phyloP scores from a whole-genome alignment of 2,888 invertebrate genomes.

The Serripes groenlandicus region DNA sequence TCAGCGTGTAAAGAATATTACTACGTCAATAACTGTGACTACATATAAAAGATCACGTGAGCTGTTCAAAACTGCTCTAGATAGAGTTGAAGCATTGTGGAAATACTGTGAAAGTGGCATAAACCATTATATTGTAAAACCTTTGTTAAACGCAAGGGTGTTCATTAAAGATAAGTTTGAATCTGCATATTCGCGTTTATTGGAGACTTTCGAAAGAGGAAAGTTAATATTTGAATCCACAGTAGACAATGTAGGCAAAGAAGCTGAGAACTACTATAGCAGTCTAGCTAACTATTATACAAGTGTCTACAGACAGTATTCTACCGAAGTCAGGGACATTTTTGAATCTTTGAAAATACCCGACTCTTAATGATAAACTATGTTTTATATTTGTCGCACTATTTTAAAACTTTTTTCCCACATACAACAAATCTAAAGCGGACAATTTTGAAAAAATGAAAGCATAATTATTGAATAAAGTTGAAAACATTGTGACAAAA shows the following conservation, averaged over 20 bases:
- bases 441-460: too few relatives aligned
- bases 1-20: slow-evolving; percentile 55
- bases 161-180: slow-evolving; percentile 56
- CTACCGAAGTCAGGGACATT: slow-evolving; percentile 59
- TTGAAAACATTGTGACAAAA: not conserved
- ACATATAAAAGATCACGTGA: slow-evolving; percentile 42
- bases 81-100: slow-evolving; percentile 61
- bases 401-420: too few relatives aligned
- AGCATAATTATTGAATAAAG: too few relatives aligned
- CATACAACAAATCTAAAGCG: too few relatives aligned
- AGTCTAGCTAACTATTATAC: slow-evolving; percentile 61
- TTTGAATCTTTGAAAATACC: slow-evolving; percentile 65
- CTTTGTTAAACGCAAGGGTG: slow-evolving; percentile 56
- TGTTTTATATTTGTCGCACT: too few relatives aligned
- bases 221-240: slow-evolving; percentile 51
- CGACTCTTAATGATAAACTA: slow-evolving; percentile 28
- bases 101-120: slow-evolving; percentile 61
- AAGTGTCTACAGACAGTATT: slow-evolving; percentile 63
- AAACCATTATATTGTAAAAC: slow-evolving; percentile 60
- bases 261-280: slow-evolving; percentile 49
- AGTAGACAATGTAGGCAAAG: slow-evolving; percentile 44
- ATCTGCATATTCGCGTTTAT: slow-evolving; percentile 43
- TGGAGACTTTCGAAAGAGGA: slow-evolving; percentile 55
- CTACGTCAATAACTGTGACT: slow-evolving; percentile 51
- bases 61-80: slow-evolving; percentile 42